These are phyloP conservation scores for Megaptera novaeangliae DNA, from an alignment of 2,113 vertebrate species.

Conservation along the genomic window DNA sequence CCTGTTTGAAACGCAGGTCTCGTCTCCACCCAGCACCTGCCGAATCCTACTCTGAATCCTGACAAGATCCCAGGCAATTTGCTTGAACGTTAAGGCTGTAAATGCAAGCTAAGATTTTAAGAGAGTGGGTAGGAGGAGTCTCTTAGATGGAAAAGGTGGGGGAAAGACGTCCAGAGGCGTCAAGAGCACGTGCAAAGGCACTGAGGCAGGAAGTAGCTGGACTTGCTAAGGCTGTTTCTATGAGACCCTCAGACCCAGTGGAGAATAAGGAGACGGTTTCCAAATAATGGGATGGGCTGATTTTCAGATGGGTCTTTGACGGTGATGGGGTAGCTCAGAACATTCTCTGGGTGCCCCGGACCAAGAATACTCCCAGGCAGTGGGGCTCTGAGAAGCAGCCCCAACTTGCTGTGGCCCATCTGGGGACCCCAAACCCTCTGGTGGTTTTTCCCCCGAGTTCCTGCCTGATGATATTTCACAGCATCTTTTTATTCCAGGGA, in stretches of 20 bases:
- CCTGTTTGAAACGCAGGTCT: fast-evolving
- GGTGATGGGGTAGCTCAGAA: fast-evolving
- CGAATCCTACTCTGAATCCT: background rate
- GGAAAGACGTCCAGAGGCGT: too few relatives aligned
- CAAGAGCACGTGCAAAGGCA: background rate
- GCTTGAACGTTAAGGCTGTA: fast-evolving
- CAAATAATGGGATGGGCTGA: fast-evolving
- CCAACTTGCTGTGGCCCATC: fast-evolving
- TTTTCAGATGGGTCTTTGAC: background rate
- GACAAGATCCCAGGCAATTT: background rate
- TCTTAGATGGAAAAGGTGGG: background rate
- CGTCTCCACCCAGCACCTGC: fast-evolving
- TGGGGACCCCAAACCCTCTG: background rate
- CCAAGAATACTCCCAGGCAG: background rate
- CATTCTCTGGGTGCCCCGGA: fast-evolving
- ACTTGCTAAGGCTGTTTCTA: fast-evolving
- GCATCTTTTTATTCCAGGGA: background rate
- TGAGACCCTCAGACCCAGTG: fast-evolving
- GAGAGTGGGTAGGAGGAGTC: background rate
- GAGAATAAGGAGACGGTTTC: background rate
- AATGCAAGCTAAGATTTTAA: background rate
- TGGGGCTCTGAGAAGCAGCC: background rate
- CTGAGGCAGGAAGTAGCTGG: background rate
- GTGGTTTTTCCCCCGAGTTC: too few relatives aligned
- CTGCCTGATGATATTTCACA: background rate